Base-by-base conservation (phyloP, 2,888 invertebrate genomes). In the Chironomus riparius region DNA sequence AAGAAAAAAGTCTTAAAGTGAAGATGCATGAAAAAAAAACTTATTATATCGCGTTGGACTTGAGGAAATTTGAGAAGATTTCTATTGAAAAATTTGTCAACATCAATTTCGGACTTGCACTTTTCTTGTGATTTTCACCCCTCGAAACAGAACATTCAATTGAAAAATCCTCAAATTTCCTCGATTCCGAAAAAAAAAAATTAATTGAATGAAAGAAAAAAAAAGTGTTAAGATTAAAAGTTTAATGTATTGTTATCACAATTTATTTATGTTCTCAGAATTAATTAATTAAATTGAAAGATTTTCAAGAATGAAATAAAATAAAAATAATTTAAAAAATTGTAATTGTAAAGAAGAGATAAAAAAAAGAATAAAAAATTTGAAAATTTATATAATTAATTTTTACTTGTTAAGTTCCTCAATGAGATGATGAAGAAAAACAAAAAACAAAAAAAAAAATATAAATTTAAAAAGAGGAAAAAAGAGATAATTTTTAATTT, bases 231-330 rank as follows among this genome's bases (percentile, higher is more conserved):
- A 74, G 68, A 68, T 74, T 74, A 74, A 74, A 74, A 74, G 74
- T 74, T 74, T 74, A 74, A 74, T 68, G 74, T 74, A 74, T 68
- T 74, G 74, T 74, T 74, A 74, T 74, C 74, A 74, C 47, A 68
- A 74, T 74, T 65, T 74, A 74, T 68, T 74, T 74, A 74, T 74
- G 74, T 74, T 74, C 74, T 68, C 74, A 73, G 13, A 13, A 24
- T 13, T 65, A 65, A 65, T 24, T 38, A 38, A 38, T 38, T 38
- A 38, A 38, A 38, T 38, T 38, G 38, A 38, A 38, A 38, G 70
- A 70, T 70, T 70, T 70, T 70, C 70, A 56, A 21, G 50, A 24
- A 70, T 68, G 38, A 15, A 70, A 70, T 70, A 47, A 70, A 70
- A 28, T 4, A 72, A 13, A 10, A 56, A 56, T 15, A 56, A 21